Percentiles rank a stretch among this genome's conserved stretches.
These are phyloP conservation scores for Rhineura floridana DNA, from an alignment of 2,113 vertebrate genomes.

Conservation along the genomic window DNA sequence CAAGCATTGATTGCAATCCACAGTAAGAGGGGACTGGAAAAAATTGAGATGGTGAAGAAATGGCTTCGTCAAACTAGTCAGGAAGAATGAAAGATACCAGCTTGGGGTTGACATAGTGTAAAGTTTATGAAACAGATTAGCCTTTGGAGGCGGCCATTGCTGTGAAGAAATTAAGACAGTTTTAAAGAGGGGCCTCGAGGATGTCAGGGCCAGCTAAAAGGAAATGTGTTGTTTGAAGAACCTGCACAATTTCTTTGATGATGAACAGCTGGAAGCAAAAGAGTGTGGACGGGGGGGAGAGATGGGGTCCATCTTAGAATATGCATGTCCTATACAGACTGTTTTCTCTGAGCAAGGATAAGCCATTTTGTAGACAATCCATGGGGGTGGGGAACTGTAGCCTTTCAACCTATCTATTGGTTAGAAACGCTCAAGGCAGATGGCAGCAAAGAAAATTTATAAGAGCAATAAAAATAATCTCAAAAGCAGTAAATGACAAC, in stretches of 20 bases:
- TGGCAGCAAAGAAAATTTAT: neutral
- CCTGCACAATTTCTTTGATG: neutral
- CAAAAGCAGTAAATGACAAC: neutral
- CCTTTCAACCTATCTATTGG: neutral
- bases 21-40: neutral
- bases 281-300: neutral
- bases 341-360: neutral
- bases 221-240: neutral
- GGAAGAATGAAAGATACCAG: neutral
- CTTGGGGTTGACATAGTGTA: neutral
- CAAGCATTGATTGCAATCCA: conserved; percentile 16
- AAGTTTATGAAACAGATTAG: neutral
- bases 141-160: neutral
- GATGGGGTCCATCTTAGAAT: rapidly evolving
- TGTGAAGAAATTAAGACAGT: neutral
- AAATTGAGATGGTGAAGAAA: neutral
- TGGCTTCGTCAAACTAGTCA: neutral
- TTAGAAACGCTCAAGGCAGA: neutral
- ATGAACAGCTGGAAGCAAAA: neutral
- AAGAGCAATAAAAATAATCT: neutral
- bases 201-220: neutral
- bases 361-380: rapidly evolving
- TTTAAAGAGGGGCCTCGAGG: neutral
- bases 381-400: neutral
- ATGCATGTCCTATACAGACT: neutral